Evolutionary conservation across 2,797 vertebrate species (phyloP).

Genomic region (Odontamblyopus rebecca): DNA sequence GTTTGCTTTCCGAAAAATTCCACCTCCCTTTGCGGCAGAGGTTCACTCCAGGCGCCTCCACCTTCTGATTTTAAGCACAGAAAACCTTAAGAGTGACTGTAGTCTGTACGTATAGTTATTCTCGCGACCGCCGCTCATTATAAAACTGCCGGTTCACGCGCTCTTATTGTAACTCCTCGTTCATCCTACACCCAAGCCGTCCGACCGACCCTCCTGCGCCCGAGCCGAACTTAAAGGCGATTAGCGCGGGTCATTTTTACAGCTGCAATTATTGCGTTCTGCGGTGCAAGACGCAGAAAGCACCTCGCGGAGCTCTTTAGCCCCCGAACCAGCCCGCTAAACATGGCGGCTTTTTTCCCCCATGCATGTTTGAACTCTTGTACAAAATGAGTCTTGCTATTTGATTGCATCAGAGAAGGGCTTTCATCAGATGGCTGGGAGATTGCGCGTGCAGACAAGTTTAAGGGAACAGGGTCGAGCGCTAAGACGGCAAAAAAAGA

Average conservation of each 20-base stretch:
- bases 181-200: slow-evolving; percentile 34
- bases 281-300: slow-evolving; percentile 57
- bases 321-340: slow-evolving; percentile 62
- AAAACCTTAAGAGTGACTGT: background rate
- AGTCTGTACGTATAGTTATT: background rate
- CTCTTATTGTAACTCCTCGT: slow-evolving; percentile 16
- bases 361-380: slow-evolving; percentile 64
- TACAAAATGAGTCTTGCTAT: slow-evolving; percentile 74
- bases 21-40: background rate
- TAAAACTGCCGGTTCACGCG: slow-evolving; percentile 1
- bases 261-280: slow-evolving; percentile 63
- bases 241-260: slow-evolving; percentile 67
- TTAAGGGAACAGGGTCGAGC: slow-evolving; percentile 49
- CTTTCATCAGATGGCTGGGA: slow-evolving; percentile 75
- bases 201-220: slow-evolving; percentile 57
- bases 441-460: slow-evolving; percentile 64
- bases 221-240: slow-evolving; percentile 60
- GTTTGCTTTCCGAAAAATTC: background rate
- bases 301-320: slow-evolving; percentile 12
- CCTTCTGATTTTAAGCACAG: background rate
- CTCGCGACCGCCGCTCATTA: slow-evolving; percentile 15
- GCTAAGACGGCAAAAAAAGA: slow-evolving; percentile 48
- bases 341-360: slow-evolving; percentile 56
- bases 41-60: background rate
- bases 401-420: slow-evolving; percentile 78